Evolutionary conservation across 2,888 invertebrate genomes (phyloP).

Genomic region (Agrilus cyanescens): DNA sequence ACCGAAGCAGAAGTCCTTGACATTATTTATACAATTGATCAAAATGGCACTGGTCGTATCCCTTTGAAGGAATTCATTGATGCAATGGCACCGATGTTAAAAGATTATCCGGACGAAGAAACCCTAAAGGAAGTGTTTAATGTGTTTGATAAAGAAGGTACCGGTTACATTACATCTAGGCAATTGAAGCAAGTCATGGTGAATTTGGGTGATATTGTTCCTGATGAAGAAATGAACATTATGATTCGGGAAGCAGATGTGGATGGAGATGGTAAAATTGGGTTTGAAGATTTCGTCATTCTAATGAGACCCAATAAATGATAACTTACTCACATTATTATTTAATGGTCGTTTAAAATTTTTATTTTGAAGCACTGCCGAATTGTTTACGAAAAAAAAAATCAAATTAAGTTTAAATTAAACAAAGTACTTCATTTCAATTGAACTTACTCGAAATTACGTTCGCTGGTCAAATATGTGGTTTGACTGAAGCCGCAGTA

Average conservation of each 20-base stretch:
- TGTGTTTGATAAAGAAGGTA: constrained; percentile 7
- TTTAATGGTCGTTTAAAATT: too few species aligned
- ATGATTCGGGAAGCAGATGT: constrained; percentile 6
- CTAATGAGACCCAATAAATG: too few species aligned
- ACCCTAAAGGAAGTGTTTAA: constrained; percentile 6
- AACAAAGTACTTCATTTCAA: too few species aligned
- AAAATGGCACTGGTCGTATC: too few species aligned
- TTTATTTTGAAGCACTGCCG: too few species aligned
- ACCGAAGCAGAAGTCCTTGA: not conserved
- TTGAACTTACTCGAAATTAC: too few species aligned
- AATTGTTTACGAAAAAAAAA: too few species aligned
- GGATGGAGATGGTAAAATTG: constrained; percentile 4
- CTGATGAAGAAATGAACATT: constrained; percentile 1
- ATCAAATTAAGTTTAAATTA: too few species aligned
- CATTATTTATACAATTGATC: too few species aligned
- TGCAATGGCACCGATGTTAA: constrained; percentile 1
- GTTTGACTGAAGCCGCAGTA: too few species aligned
- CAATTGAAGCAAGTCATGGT: constrained; percentile 4
- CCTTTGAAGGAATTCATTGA: constrained; percentile 1
- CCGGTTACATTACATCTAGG: constrained; percentile 4
- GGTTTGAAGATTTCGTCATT: constrained; percentile 4
- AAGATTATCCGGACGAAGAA: constrained; percentile 2
- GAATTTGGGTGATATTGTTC: constrained; percentile 6
- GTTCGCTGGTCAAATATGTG: too few species aligned
- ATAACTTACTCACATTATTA: too few species aligned